Base-by-base conservation (phyloP, 2,888 invertebrate genomes). In the Eupithecia insigniata region DNA sequence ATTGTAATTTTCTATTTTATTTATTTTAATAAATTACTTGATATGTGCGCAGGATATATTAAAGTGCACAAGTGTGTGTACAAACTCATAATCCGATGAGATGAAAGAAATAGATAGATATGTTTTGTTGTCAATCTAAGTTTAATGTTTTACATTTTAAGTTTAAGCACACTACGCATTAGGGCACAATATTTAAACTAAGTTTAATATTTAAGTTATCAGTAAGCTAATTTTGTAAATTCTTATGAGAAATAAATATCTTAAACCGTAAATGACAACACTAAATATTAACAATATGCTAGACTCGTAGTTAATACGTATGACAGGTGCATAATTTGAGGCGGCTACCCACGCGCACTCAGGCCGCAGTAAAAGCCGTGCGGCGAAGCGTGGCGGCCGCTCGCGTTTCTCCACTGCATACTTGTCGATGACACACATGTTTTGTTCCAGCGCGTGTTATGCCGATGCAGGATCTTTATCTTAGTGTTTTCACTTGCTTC, bases 391-490 rank as follows among this genome's bases (percentile, higher is more conserved):
- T 90, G 58, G 85, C 79, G 55, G 55, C 55, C 55, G 76, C 88
- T 88, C 89, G 90, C 91, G 92, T 94, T 93, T 93, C 93, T 90
- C 93, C 90, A 87, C 84, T 84, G 87, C 92, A 92, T 92, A 89
- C 87, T 92, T 92, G 87, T 85, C 81, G 85, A 85, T 89, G 92
- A 91, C 92, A 92, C 89, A 92, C 89, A 90, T 91, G 90, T 88
- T 80, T 81, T 79, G 78, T 89, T 88, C 91, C 90, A 92, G 91
- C 91, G 76, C 76, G 72, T 36, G 73, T 65, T 55, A 2, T 22
- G 55, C 55, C 55, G 26, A 55, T 55, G 66, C 64, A 73, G 78
- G 80, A 83, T 83, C 82, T 82, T 80, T 81, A 82, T 83, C 80
- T 72, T n/a, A 64, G 43, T 64, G 67, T 72, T 75, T 73, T 73